Evolutionary conservation across 2,797 vertebrate genomes (phyloP).

Genomic region (Takifugu ocellatus): DNA sequence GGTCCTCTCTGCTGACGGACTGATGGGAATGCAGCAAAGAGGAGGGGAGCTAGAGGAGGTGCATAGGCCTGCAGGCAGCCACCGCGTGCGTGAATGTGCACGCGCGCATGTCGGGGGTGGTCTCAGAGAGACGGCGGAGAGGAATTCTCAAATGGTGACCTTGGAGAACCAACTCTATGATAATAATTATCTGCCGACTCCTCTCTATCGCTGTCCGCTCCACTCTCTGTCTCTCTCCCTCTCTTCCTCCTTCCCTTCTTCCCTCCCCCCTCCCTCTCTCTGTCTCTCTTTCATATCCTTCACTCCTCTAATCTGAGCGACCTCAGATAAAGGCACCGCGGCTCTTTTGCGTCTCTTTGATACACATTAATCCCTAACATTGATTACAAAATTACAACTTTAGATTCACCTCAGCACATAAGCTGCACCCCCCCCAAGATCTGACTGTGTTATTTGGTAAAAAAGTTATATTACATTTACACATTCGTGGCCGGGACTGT

Average conservation of each 20-base stretch:
- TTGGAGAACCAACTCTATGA: conserved; percentile 65
- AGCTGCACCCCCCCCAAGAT: conserved; percentile 52
- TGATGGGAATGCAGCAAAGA: background rate
- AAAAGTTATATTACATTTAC: too few relatives aligned
- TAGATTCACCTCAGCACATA: conserved; percentile 72
- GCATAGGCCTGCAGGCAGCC: conserved; percentile 18
- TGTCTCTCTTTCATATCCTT: conserved; percentile 45
- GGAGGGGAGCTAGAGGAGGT: background rate
- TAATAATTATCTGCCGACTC: conserved; percentile 55
- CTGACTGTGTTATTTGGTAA: too few relatives aligned
- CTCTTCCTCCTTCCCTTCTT: conserved; percentile 20
- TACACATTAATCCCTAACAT: conserved; percentile 80
- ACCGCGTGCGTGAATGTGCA: background rate
- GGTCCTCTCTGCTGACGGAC: background rate
- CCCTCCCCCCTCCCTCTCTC: conserved; percentile 10
- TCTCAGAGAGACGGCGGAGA: conserved; percentile 46
- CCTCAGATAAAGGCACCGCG: conserved; percentile 72
- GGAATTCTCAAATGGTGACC: conserved; percentile 69
- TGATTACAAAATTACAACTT: conserved; percentile 80
- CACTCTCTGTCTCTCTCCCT: conserved; percentile 16
- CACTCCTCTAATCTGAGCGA: conserved; percentile 69
- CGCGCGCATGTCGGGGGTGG: background rate
- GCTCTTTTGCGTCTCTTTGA: conserved; percentile 67
- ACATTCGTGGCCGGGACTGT: too few relatives aligned
- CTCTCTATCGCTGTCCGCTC: conserved; percentile 1